Conservation (phyloP, 2,113 vertebrate species). For the Megaptera novaeangliae region DNA sequence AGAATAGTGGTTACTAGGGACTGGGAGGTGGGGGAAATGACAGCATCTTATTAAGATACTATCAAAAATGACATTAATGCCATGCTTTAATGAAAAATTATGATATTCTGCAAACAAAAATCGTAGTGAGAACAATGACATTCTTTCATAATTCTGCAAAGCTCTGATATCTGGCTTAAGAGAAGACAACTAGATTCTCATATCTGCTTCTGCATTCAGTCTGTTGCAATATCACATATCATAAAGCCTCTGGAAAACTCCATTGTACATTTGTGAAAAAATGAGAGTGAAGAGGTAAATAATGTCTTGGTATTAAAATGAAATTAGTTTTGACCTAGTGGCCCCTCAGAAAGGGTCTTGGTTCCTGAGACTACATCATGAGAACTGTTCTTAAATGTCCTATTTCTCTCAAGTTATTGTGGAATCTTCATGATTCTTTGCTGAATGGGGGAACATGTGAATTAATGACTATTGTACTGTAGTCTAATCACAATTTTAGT, state of each 20-base stretch:
- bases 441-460: neutral
- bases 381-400: neutral
- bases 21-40: neutral
- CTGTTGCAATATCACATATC: neutral
- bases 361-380: neutral
- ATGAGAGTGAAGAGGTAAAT: neutral
- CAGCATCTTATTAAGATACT: neutral
- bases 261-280: neutral
- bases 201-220: neutral
- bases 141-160: neutral
- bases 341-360: neutral
- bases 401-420: neutral
- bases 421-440: neutral
- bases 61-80: neutral
- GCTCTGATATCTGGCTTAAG: neutral
- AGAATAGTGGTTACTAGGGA: neutral
- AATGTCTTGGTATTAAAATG: neutral
- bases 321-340: neutral
- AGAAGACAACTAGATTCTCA: neutral
- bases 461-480: neutral
- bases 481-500: neutral
- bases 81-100: neutral
- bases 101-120: neutral
- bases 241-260: neutral
- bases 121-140: neutral